phyloP scores from a whole-genome alignment of 2,797 vertebrate species.

The Harpagifer antarcticus region DNA sequence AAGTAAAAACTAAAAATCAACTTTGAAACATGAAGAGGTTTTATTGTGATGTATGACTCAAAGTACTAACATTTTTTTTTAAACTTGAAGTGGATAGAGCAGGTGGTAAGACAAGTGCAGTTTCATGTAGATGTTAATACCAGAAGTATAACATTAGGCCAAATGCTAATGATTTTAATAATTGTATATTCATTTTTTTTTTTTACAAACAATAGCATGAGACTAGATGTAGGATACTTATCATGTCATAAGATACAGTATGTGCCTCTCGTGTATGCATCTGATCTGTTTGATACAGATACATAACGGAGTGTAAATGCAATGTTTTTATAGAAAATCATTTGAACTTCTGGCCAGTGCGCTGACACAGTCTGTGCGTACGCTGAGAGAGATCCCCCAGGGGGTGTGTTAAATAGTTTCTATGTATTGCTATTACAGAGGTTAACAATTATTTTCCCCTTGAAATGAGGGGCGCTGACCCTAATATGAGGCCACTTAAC shows the following conservation, averaged over 20 bases:
- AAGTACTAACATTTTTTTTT: background rate
- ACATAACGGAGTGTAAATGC: background rate
- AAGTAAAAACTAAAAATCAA: background rate
- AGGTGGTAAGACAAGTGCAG: background rate
- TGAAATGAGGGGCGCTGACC: conserved; percentile 93
- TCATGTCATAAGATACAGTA: background rate
- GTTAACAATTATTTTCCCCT: conserved; percentile 87
- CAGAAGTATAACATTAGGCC: background rate
- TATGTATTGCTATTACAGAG: conserved; percentile 80
- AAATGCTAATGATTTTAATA: no score
- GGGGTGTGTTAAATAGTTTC: conserved; percentile 80
- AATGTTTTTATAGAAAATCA: conserved; percentile 15
- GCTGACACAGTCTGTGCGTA: conserved; percentile 8
- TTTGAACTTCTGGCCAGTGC: conserved; percentile 31
- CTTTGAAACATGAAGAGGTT: background rate
- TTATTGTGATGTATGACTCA: background rate
- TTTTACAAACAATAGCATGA: background rate
- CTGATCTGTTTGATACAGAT: conserved; percentile 8
- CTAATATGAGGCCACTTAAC: conserved; percentile 89
- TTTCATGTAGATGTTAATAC: background rate
- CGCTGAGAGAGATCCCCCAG: conserved; percentile 53
- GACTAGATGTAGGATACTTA: background rate
- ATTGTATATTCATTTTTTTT: background rate
- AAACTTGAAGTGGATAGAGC: background rate
- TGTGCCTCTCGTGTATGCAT: background rate